A percentile compares a stretch with the other conserved stretches of the same genome.
These are phyloP conservation scores for Cataglyphis hispanica DNA, from an alignment of 1,140 invertebrate species.

Conservation along the genomic window DNA sequence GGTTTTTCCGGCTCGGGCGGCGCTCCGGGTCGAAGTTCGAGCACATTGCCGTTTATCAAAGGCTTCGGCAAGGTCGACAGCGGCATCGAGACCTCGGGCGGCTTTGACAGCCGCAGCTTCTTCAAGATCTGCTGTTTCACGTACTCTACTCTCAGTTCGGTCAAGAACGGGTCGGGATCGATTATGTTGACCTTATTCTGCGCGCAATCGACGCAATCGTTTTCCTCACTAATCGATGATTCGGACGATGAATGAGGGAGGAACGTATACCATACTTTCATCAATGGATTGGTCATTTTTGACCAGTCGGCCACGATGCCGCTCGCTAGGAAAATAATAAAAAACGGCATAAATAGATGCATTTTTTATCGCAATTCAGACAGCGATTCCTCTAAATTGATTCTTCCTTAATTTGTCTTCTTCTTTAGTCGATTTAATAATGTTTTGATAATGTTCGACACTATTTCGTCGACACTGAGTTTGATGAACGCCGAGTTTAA, in stretches of 20 bases:
- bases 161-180: constrained; percentile 83
- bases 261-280: constrained; percentile 77
- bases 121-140: constrained; percentile 94
- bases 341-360: constrained; percentile 32
- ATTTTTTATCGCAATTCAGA: constrained; percentile 24
- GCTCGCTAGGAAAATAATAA: constrained; percentile 39
- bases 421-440: neutral
- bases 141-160: constrained; percentile 90
- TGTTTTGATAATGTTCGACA: neutral
- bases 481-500: neutral
- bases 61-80: constrained; percentile 89
- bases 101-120: constrained; percentile 91
- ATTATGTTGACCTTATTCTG: constrained; percentile 78
- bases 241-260: constrained; percentile 71
- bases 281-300: constrained; percentile 77
- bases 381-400: neutral
- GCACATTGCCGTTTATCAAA: constrained; percentile 88
- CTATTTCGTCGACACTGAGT: neutral
- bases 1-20: constrained; percentile 81
- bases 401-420: neutral
- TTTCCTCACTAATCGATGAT: constrained; percentile 16
- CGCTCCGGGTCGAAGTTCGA: constrained; percentile 81
- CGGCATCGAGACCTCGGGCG: constrained; percentile 88
- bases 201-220: constrained; percentile 78
- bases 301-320: constrained; percentile 70